Base-by-base conservation (phyloP, 2,797 vertebrate species). In the Silurus aristotelis region DNA sequence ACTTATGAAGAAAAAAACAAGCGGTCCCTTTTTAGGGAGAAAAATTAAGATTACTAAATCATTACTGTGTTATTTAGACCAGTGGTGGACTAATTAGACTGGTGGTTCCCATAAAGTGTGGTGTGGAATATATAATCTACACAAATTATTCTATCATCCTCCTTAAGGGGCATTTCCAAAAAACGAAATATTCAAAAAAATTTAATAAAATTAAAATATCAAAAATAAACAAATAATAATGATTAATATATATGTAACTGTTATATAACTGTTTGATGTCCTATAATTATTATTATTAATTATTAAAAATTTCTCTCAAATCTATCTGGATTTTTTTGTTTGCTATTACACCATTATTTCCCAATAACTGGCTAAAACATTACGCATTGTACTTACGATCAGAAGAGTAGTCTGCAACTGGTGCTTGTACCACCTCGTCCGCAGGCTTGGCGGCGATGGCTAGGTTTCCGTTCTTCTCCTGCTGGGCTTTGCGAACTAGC, bases 401-500 rank as follows among this genome's bases (percentile, higher is more conserved):
- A n/a, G 96, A 79, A 31, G 94, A 85, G 93, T 97, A 98, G 86
- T 98, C 97, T 9, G 94, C 89, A 82, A 95, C 92, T 8, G 95
- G 22, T 31, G 82, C 85, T 20, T 90, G 84, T 10, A 91, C 64
- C 2, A 87, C 68, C 0, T 95, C 95, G 46, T 95, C 90, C 10
- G 94, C 90, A 31, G 93, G 93, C 0, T 93, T 88, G 0, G 94
- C 2, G 4, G 91, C 87, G 72, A 88, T 17, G 66, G 84, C 82
- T 4, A 83, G 93, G 0, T 95, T 91, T 5, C 95, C 96, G 64
- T 96, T 98, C 82, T 90, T 93, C 89, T 98, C 97, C 56, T 94
- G 96, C 77, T 94, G 93, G 0, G 96, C 96, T 94, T 97, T 99
- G 63, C 95, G 95, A 72, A 99, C 96, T 71, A 99, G 95, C 0